A percentile compares a stretch with the other conserved stretches of the same genome.
These are phyloP conservation scores for Falco concolor DNA, from an alignment of 2,797 vertebrate genomes.

Conservation along the genomic window DNA sequence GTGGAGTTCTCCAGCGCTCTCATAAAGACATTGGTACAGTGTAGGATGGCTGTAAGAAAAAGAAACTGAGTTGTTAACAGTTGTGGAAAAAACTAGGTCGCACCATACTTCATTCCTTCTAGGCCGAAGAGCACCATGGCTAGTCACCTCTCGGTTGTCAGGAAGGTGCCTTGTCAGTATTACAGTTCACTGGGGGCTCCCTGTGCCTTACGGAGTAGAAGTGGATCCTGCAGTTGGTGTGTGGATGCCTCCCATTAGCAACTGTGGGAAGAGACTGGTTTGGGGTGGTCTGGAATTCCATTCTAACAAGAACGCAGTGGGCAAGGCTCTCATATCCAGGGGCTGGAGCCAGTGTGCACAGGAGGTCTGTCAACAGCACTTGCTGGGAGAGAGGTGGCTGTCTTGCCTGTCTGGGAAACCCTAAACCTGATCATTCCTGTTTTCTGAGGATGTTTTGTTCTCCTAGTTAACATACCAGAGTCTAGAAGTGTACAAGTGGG, in stretches of 20 bases:
- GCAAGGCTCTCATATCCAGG: neutral
- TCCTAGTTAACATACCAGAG: neutral
- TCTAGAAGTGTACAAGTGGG: neutral
- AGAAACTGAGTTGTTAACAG: neutral
- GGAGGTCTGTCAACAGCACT: neutral
- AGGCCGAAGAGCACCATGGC: neutral
- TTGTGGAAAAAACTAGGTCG: neutral
- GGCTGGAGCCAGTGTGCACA: neutral
- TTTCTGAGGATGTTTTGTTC: neutral
- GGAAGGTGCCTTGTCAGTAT: neutral
- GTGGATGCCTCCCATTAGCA: neutral
- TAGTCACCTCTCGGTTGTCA: neutral
- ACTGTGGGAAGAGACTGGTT: neutral
- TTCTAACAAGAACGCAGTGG: neutral
- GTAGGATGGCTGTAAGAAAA: neutral
- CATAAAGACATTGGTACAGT: neutral
- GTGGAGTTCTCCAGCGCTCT: neutral
- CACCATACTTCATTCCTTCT: neutral
- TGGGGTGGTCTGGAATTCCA: neutral
- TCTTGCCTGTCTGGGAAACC: neutral
- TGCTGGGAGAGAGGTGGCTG: neutral
- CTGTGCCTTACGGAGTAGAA: neutral
- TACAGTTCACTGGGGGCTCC: neutral
- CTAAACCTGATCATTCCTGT: rapidly evolving
- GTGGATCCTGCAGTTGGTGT: neutral